A percentile compares a stretch with the other conserved stretches of the same genome.
These are phyloP conservation scores for Cyclura pinguis DNA, from an alignment of 2,797 vertebrate species.

Conservation along the genomic window DNA sequence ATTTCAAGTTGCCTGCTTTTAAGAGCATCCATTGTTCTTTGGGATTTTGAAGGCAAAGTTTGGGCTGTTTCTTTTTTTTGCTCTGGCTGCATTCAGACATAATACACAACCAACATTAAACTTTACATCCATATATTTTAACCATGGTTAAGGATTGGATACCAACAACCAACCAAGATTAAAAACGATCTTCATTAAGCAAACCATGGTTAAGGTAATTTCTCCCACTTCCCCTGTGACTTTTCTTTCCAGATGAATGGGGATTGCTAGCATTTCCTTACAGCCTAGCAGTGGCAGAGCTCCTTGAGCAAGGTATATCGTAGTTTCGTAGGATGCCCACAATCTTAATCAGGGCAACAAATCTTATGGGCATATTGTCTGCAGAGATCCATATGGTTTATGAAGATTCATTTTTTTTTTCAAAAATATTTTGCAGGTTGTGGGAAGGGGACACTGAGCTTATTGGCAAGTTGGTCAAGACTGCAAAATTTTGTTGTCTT, in stretches of 20 bases:
- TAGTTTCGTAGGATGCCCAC: not conserved
- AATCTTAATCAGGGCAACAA: not conserved
- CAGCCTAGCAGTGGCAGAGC: not conserved
- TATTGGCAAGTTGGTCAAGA: not conserved
- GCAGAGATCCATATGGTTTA: not conserved
- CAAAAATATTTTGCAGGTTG: not conserved
- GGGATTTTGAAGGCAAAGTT: not conserved
- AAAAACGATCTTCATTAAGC: not conserved
- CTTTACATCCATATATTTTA: not conserved
- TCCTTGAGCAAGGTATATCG: not conserved
- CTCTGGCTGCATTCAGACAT: not conserved
- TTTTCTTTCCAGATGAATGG: not conserved
- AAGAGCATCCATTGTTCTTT: not conserved
- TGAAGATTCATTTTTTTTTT: not conserved
- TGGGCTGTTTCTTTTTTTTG: not conserved
- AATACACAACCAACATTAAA: not conserved
- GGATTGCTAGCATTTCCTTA: not conserved
- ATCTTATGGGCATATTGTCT: not conserved
- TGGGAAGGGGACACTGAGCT: not conserved
- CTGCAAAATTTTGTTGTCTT: not conserved
- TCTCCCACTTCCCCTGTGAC: not conserved
- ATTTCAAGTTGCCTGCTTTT: not conserved
- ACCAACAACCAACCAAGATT: not conserved
- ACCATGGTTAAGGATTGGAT: not conserved
- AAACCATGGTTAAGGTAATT: constrained; percentile 2